These are phyloP conservation scores for Cyprinus carpio DNA, from an alignment of 2,113 vertebrate genomes.

Conservation along the genomic window DNA sequence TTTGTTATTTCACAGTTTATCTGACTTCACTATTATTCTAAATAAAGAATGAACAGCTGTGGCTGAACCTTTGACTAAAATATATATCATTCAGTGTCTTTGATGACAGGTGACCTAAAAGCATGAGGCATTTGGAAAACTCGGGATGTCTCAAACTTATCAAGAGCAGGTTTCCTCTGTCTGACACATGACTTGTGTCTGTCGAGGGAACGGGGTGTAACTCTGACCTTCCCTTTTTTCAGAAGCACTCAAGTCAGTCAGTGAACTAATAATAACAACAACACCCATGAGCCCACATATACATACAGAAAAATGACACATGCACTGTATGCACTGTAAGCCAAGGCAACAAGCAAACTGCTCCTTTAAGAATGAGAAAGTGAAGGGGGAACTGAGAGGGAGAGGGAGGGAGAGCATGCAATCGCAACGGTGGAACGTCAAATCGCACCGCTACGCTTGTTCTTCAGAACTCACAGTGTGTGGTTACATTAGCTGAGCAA, in stretches of 20 bases:
- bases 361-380: slow-evolving; percentile 43
- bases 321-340: background rate
- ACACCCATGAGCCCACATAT: slow-evolving; percentile 11
- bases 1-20: background rate
- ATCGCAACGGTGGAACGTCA: slow-evolving; percentile 10
- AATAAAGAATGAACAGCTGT: background rate
- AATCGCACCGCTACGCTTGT: slow-evolving; percentile 1
- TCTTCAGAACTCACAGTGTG: slow-evolving; percentile 41
- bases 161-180: slow-evolving; percentile 28
- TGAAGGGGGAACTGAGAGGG: slow-evolving; percentile 9
- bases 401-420: background rate
- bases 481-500: slow-evolving; percentile 30
- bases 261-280: slow-evolving; percentile 27
- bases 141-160: background rate
- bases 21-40: background rate
- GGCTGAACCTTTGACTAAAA: background rate
- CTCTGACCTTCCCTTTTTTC: slow-evolving; percentile 38
- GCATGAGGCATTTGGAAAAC: background rate
- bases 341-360: background rate
- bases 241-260: slow-evolving; percentile 3
- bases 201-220: slow-evolving; percentile 36
- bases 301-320: slow-evolving; percentile 8
- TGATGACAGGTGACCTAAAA: background rate
- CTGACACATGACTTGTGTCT: background rate
- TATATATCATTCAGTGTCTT: background rate